A percentile compares a stretch with the other conserved stretches of the same genome.
These are phyloP conservation scores for Vespertilio murinus DNA, from an alignment of 2,797 vertebrate genomes.

Conservation along the genomic window DNA sequence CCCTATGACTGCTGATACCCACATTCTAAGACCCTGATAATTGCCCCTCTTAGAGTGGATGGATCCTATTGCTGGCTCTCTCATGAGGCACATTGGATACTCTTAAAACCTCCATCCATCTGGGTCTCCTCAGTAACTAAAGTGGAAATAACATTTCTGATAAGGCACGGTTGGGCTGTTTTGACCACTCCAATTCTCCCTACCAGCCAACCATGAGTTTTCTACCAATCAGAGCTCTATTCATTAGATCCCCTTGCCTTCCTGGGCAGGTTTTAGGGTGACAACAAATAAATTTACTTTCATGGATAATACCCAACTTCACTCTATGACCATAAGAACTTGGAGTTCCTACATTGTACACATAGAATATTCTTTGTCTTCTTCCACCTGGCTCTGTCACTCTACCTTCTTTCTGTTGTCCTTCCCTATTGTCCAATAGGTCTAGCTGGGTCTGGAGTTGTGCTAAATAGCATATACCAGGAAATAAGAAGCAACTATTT, in stretches of 20 bases:
- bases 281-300: not conserved
- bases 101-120: not conserved
- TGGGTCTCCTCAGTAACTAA: not conserved
- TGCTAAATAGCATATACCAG: not conserved
- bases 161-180: not conserved
- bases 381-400: not conserved
- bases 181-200: not conserved
- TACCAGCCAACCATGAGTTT: not conserved
- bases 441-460: not conserved
- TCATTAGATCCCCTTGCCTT: not conserved
- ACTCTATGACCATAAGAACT: not conserved
- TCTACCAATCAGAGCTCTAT: not conserved
- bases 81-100: not conserved
- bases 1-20: not conserved
- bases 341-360: not conserved
- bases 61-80: not conserved
- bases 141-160: not conserved
- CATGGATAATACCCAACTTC: not conserved
- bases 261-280: not conserved
- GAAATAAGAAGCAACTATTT: not conserved
- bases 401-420: not conserved
- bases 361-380: not conserved
- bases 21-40: not conserved
- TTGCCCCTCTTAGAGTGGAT: not conserved
- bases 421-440: not conserved